Evolutionary conservation across 2,888 invertebrate species (phyloP), one percentile per base, ranked within the genome.

Genomic region (Galerucella calmariensis): DNA sequence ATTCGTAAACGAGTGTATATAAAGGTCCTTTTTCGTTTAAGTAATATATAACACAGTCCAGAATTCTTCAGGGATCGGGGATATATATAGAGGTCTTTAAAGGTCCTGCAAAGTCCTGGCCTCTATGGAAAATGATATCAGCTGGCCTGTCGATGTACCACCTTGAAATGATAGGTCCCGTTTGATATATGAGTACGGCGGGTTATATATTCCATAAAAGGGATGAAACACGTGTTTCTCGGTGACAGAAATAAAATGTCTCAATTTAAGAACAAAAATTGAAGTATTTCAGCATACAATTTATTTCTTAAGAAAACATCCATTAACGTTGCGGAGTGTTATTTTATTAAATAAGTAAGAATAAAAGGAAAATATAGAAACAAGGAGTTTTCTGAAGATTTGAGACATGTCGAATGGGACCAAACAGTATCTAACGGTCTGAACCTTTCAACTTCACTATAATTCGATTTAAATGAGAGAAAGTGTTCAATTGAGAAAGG

Each of bases 391-490:
- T 72, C 58, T 66, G 24, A 72, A 58, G 44, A 65, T 46, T 46
- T 10, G 63, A 65, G 6, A 65, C 65, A 72, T 72, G 69, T 72
- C 48, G 70, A 61, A 72, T 79, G 79, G 79, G 79, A 77, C 77
- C 79, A 79, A 78, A 79, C 75, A 70, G 51, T 69, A 62, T 79
- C 76, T 59, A 74, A 79, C 75, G 66, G 66, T 58, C 66, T 41
- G 82, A 82, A 83, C 85, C 85, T 85, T 85, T 86, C 85, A 85
- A 84, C 83, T 86, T 80, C 83, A 87, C 86, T 85, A 86, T 87
- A 87, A 87, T 87, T 86, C 86, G 85, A 87, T 87, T 87, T 87
- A 86, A 87, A 87, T 87, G 86, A 87, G 85, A 86, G 86, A 87
- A 86, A 86, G 86, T 85, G 83, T 84, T 44, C 53, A 53, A 81